phyloP scores from a whole-genome alignment of 2,113 vertebrate genomes.

The Periophthalmodon schlosseri region DNA sequence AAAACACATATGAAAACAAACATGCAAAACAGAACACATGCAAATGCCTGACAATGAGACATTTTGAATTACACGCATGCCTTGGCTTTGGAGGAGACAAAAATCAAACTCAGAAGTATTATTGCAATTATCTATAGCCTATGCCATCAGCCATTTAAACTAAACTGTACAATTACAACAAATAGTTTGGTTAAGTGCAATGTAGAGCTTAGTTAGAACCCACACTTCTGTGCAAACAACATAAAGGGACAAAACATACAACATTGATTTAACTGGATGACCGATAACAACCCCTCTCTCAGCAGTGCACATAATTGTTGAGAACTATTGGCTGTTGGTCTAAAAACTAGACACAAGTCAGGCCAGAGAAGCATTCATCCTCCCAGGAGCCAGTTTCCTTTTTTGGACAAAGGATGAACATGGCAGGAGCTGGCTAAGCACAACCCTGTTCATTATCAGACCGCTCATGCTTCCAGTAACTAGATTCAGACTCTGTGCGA shows the following conservation, averaged over 20 bases:
- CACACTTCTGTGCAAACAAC: constrained; percentile 54
- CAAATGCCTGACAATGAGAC: constrained; percentile 28
- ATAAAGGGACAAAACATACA: constrained; percentile 48
- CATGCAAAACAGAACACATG: constrained; percentile 31
- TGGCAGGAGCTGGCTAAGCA: constrained; percentile 29
- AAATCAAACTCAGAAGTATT: constrained; percentile 64
- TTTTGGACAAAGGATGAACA: constrained; percentile 23
- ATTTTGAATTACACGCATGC: constrained; percentile 62
- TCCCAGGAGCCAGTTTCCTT: constrained; percentile 13
- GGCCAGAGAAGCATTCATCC: constrained; percentile 8
- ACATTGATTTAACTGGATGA: constrained; percentile 32
- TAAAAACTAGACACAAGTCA: constrained; percentile 8
- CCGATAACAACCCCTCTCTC: constrained; percentile 1
- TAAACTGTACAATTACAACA: constrained; percentile 60
- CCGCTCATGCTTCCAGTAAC: constrained; percentile 20
- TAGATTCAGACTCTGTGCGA: not conserved
- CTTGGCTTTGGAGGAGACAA: constrained; percentile 60
- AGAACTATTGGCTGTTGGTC: not conserved
- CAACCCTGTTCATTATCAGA: constrained; percentile 41
- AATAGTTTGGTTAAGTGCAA: constrained; percentile 74
- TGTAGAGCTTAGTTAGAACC: constrained; percentile 59
- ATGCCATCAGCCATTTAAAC: constrained; percentile 67
- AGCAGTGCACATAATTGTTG: constrained; percentile 26
- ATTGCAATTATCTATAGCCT: constrained; percentile 72
- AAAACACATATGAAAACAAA: constrained; percentile 25